phyloP scores from a whole-genome alignment of 2,888 invertebrate genomes.

The Bombylius major region DNA sequence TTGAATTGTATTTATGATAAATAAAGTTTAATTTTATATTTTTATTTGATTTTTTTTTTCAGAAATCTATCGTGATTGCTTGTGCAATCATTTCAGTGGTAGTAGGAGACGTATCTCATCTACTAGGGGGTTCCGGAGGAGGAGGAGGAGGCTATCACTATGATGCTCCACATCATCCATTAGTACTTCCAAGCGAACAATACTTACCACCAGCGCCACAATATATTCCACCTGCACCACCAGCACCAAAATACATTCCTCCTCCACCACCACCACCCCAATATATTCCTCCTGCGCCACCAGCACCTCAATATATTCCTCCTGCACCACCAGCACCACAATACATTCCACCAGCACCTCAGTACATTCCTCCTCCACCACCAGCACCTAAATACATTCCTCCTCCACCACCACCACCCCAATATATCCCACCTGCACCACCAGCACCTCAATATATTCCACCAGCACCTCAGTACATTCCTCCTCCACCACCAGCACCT shows the following conservation, averaged over 20 bases:
- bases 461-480: neutral
- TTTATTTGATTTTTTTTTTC: neutral
- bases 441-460: neutral
- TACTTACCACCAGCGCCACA: constrained; percentile 1
- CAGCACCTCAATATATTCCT: neutral
- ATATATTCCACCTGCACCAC: neutral
- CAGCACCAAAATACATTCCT: neutral
- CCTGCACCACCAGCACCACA: neutral
- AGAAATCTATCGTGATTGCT: neutral
- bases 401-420: neutral
- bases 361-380: neutral
- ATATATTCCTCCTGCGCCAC: neutral
- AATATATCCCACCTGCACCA: neutral
- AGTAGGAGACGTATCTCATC: constrained; percentile 3
- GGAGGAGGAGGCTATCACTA: constrained; percentile 2
- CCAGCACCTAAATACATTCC: neutral
- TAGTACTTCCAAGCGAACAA: neutral
- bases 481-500: neutral
- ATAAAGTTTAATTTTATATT: neutral
- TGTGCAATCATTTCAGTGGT: neutral
- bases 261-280: neutral
- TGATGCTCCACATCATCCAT: neutral
- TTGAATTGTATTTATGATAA: no score
- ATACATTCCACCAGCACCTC: neutral
- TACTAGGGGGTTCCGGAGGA: neutral